Base-by-base conservation (phyloP, 2,797 vertebrate species). In the Vultur gryphus region DNA sequence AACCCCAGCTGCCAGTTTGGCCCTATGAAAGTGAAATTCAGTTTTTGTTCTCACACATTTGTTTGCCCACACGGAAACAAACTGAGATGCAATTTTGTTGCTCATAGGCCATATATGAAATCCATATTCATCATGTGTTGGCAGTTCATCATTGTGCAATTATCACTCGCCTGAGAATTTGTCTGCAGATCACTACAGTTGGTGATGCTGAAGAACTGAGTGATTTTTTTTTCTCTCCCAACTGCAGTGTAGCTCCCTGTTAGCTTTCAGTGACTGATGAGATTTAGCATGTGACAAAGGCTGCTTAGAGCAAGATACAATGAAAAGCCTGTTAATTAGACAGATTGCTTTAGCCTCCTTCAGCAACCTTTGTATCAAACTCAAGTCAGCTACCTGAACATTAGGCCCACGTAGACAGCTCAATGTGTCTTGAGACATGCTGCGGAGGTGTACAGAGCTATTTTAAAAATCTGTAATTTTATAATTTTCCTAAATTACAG, bases 401-500 rank as follows among this genome's bases (percentile, higher is more conserved):
- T 43, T 26, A 64, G 90, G 61, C 70, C 65, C 95, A 89, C 55
- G 1, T 79, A 84, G 77, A 75, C 35, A 90, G 49, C 43, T 86
- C 51, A 76, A 2, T 12, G 57, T 41, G 24, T 44, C 85, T 82
- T 49, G 21, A 94, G 52, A 87, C 13, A 39, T 28, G 33, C 35
- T 95, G 85, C 70, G 96, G 91, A 95, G 92, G 79, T 73, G 83
- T 95, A 59, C 16, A 48, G 24, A 91, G 78, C 58, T 97, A 91
- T 96, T 97, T 97, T 71, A 75, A 96, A 93, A 92, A 93, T 57
- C 39, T 49, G 43, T 58, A 62, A 86, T 91, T 94, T 90, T 87
- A 92, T 75, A 75, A 66, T 94, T 92, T 78, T 89, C 64, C 61
- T 89, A 94, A 96, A 97, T 94, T 94, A 75, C 75, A 83, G 29